Evolutionary conservation across 1,140 invertebrate genomes (phyloP).

Genomic region (Drosophila punjabiensis): DNA sequence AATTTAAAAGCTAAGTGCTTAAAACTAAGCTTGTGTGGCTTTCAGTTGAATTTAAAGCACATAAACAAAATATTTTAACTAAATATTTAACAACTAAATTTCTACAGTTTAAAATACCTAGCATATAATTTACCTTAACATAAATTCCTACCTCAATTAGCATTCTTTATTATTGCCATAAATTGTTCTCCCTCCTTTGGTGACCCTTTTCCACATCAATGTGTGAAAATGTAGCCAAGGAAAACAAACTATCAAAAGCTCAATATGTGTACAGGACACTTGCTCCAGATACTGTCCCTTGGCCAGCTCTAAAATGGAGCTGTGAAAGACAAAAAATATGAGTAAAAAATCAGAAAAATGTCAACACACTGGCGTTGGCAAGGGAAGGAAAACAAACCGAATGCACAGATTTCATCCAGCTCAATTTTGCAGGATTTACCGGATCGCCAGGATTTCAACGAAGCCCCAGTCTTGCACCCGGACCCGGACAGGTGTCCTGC

Average conservation of each 20-base stretch:
- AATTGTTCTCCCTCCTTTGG: neutral
- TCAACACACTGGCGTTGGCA: conserved; percentile 46
- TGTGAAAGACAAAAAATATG: conserved; percentile 35
- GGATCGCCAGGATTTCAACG: conserved; percentile 26
- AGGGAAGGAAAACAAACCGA: conserved; percentile 18
- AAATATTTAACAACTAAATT: neutral
- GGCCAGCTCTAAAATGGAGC: conserved; percentile 13
- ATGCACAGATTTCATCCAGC: conserved; percentile 48
- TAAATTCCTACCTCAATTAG: conserved; percentile 14
- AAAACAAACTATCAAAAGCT: conserved; percentile 42
- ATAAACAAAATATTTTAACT: no score
- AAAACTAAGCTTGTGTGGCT: neutral
- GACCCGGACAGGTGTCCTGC: conserved; percentile 42
- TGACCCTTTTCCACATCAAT: neutral
- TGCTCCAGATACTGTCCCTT: conserved; percentile 10
- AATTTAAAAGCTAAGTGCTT: neutral
- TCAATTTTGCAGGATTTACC: conserved; percentile 47
- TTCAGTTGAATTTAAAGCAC: neutral
- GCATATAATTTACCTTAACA: neutral
- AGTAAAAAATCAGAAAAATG: conserved; percentile 46
- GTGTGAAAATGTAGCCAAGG: conserved; percentile 27
- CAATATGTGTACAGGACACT: conserved; percentile 18
- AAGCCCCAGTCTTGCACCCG: neutral
- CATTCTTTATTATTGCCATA: conserved; percentile 13
- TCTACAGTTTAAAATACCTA: neutral